Percentiles rank a stretch among this genome's conserved stretches.
Conservation (phyloP, 2,888 invertebrate species). For the Brachypalpus laphriformis region DNA sequence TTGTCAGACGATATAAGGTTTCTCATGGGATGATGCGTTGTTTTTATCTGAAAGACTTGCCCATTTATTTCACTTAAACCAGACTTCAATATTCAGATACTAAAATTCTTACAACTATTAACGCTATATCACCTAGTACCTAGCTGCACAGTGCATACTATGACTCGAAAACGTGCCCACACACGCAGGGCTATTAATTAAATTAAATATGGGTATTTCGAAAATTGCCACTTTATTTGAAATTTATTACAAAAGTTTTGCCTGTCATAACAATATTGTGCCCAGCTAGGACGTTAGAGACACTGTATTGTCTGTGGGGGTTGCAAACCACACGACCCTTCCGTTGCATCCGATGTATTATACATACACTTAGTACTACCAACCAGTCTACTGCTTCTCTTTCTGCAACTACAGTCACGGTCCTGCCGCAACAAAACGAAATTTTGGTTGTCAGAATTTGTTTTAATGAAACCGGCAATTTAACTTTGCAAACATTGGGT, state of each 20-base stretch:
- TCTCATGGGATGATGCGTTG: too few relatives aligned
- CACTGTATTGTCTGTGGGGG: constrained; percentile 13
- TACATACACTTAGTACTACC: not conserved
- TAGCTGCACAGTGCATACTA: too few relatives aligned
- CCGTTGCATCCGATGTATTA: constrained; percentile 1
- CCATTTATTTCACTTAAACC: too few relatives aligned
- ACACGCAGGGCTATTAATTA: constrained; percentile 47
- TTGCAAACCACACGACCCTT: not conserved
- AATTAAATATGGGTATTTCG: constrained; percentile 53
- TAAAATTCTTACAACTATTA: too few relatives aligned
- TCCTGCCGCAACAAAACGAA: constrained; percentile 67
- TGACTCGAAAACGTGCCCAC: not conserved
- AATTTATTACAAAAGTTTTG: constrained; percentile 71
- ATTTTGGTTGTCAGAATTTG: constrained; percentile 72
- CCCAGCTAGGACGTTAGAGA: constrained; percentile 54
- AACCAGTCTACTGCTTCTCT: not conserved
- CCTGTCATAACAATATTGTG: constrained; percentile 70
- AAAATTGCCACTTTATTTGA: constrained; percentile 69
- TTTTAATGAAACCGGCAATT: constrained; percentile 74
- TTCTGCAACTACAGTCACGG: constrained; percentile 29
- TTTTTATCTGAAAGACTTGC: too few relatives aligned
- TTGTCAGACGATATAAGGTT: too few relatives aligned
- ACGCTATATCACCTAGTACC: too few relatives aligned
- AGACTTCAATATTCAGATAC: too few relatives aligned
- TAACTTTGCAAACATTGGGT: constrained; percentile 68